Percentiles rank a stretch among this genome's conserved stretches.
phyloP scores from a whole-genome alignment of 2,888 invertebrate species.

The Chymomyza procnemis region DNA sequence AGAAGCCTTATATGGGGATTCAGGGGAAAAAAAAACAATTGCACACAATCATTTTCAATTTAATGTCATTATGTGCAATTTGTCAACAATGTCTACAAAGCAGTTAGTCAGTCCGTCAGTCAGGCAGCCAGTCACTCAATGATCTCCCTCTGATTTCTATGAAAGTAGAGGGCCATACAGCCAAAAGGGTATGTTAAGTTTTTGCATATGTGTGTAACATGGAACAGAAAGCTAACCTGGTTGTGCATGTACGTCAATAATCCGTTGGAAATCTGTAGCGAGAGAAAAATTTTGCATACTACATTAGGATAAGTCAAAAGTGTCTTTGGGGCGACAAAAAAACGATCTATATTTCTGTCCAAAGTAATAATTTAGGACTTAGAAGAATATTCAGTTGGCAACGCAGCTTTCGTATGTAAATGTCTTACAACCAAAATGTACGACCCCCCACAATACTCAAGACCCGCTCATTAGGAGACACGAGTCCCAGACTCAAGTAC shows the following conservation, averaged over 20 bases:
- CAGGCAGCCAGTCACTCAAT: conserved; percentile 23
- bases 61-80: conserved; percentile 77
- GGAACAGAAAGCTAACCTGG: too few species aligned
- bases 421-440: conserved; percentile 34
- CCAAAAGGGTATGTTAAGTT: background rate
- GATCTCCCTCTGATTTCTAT: conserved; percentile 1
- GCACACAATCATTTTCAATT: conserved; percentile 77
- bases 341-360: too few species aligned
- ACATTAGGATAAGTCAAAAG: too few species aligned
- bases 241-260: too few species aligned
- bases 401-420: conserved; percentile 63
- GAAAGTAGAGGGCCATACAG: too few species aligned
- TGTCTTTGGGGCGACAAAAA: too few species aligned
- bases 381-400: too few species aligned
- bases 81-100: conserved; percentile 72
- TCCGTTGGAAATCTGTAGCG: too few species aligned
- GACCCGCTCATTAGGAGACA: conserved; percentile 5
- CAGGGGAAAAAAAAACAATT: conserved; percentile 55
- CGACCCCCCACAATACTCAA: too few species aligned
- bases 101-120: conserved; percentile 41
- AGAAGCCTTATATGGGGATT: conserved; percentile 36
- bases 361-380: too few species aligned
- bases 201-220: conserved; percentile 24
- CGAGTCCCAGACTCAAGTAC: conserved; percentile 35
- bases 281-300: too few species aligned